Evolutionary conservation across 2,888 invertebrate species (phyloP).

Genomic region (Podabrus alpinus): DNA sequence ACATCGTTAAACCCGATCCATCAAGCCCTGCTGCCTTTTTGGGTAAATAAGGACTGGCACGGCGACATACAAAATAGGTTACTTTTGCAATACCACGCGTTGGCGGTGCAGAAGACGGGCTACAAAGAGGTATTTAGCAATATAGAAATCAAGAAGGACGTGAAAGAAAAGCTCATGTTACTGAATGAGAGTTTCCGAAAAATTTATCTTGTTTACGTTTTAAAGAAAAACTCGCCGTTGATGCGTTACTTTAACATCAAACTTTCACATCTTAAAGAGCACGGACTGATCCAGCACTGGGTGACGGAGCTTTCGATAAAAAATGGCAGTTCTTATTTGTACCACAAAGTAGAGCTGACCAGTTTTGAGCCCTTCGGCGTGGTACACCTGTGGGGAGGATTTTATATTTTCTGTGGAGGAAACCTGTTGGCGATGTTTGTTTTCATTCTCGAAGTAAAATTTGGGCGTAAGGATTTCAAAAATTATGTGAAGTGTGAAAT

Average conservation of each 20-base stretch:
- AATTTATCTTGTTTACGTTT: background rate
- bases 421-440: background rate
- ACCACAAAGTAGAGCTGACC: background rate
- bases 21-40: too few relatives aligned
- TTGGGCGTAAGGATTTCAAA: background rate
- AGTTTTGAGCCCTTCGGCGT: background rate
- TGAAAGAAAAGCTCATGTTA: background rate
- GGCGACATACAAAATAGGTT: too few relatives aligned
- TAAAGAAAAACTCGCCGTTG: background rate
- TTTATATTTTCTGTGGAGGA: background rate
- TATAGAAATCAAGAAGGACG: background rate
- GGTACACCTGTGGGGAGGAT: background rate
- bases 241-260: background rate
- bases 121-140: too few relatives aligned
- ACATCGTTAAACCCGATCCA: too few relatives aligned
- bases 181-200: background rate
- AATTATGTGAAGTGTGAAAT: too few relatives aligned
- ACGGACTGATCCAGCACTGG: background rate
- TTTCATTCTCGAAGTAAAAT: background rate
- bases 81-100: too few relatives aligned
- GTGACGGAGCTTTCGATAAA: background rate
- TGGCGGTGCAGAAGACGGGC: too few relatives aligned
- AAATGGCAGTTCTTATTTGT: background rate
- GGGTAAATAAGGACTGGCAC: too few relatives aligned
- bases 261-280: background rate